Evolutionary conservation across 2,797 vertebrate species (phyloP), one percentile per base, ranked within the genome.

Genomic region (Artibeus jamaicensis): DNA sequence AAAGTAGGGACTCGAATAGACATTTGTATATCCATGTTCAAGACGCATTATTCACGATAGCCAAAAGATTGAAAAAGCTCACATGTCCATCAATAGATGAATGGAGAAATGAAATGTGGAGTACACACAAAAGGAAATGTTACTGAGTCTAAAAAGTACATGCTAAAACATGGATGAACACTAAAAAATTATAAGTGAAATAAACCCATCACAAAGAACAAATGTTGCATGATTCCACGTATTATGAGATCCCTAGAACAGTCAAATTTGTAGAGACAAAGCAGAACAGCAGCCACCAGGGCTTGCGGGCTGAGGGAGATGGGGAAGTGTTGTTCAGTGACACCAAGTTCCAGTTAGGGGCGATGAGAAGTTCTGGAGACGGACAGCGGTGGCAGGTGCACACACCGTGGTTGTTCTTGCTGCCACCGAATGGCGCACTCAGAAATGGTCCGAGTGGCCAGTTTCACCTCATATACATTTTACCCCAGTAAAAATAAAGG

Each of bases 101-200:
- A 71, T 14, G 19, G 26, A 70, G 39, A 89, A 78, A 78, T 77
- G 77, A 77, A 84, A 44, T 42, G 22, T 87, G 53, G 22, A 44
- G 16, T 78, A 0, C 53, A 14, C 10, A 77, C 55, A 71, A 74
- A 82, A 74, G 57, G 15, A 46, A 74, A 50, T 73, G 73, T 37
- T 92, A 79, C 78, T 46, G 12, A 95, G 62, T 14, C 46, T 92
- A 37, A 85, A 73, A 89, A 81, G 85, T 74, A 67, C 21, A 81
- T 59, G 48, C 34, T 57, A 34, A 29, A 73, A 79, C 6, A 86
- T 34, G 12, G n/a, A 48, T 48, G 24, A 71, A 65, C 32, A 14
- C 78, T 89, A 59, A 92, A 84, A 92, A 78, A 73, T 53, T 62
- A 65, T 46, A 55, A 93, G 15, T 55, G 65, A 95, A 92, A 65